Evolutionary conservation across 2,113 vertebrate species (phyloP).

Genomic region (Neoarius graeffei): DNA sequence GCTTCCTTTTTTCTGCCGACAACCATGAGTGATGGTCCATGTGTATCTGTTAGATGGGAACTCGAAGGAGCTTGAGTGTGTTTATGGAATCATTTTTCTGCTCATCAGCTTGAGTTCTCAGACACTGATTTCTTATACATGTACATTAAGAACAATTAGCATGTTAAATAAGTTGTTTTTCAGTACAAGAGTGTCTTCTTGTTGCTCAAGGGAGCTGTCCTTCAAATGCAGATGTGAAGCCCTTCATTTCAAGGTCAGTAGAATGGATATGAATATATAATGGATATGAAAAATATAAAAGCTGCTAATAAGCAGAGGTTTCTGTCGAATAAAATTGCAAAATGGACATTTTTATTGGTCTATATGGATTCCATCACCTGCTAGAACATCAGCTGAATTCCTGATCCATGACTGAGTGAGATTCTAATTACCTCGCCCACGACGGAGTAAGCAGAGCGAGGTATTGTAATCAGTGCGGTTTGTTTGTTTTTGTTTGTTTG

Average conservation of each 20-base stretch:
- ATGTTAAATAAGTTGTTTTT: background rate
- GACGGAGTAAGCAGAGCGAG: no score
- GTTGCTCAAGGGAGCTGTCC: background rate
- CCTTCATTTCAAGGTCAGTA: background rate
- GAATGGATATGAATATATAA: no score
- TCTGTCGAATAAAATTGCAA: background rate
- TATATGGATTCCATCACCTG: slow-evolving; percentile 23
- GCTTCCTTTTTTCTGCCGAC: background rate
- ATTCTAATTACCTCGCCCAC: background rate
- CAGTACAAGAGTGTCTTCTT: background rate
- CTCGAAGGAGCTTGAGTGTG: background rate
- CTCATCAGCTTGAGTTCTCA: background rate
- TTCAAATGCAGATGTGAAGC: slow-evolving; percentile 16
- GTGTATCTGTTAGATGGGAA: background rate
- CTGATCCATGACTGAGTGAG: slow-evolving; percentile 34
- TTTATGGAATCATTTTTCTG: background rate
- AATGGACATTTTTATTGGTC: slow-evolving; percentile 25
- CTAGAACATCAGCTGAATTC: slow-evolving; percentile 18
- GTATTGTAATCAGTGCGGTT: no score
- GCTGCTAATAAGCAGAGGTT: slow-evolving; percentile 5
- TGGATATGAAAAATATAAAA: no score
- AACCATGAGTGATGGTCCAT: background rate
- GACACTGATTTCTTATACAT: no score
- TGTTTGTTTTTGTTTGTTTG: no score
- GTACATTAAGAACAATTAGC: background rate